Base-by-base conservation (phyloP, 2,797 vertebrate genomes). In the Cynopterus sphinx region DNA sequence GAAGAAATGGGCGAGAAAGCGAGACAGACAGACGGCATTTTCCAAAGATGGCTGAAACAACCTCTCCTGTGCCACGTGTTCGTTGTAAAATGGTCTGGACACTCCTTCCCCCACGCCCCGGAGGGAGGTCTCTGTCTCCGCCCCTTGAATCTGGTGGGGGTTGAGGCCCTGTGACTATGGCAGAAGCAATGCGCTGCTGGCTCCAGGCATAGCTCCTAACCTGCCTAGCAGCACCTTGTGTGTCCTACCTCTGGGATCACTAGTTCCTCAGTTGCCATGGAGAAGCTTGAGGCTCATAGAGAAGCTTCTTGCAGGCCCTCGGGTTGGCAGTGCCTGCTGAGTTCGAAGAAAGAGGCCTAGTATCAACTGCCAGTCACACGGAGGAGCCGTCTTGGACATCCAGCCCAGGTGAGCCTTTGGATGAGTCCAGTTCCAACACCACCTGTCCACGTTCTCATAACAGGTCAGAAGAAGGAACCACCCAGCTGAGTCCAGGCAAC, bases 21-120 rank as follows among this genome's bases (percentile, higher is more conserved):
- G 17, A 13, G 15, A 73, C 16, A 5, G 6, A 51, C 0, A 11
- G 6, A 51, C 0, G 9, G 0, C 11, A n/a, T 28, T 39, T 21
- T 41, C 19, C 31, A 22, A 61, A 81, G 73, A 36, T 5, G 77
- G 33, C 13, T 5, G 7, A 51, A 46, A 6, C 2, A 6, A 3
- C 15, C 46, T 53, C 36, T 55, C 24, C 63, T 1, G 5, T 12
- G 1, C 57, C 70, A 33, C 33, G 33, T 2, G 22, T 13, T 87
- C n/a, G 51, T 19, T 21, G 28, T 53, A 11, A 22, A 0, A 57
- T 21, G 51, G 6, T 19, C 79, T 24, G 24, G 41, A 49, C 33
- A 1, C 6, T 43, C 15, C 33, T 33, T 33, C 31, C 9, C 16
- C 39, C 33, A 51, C 33, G 33, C 33, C 33, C 33, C 2, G 21